Percentiles rank a stretch among this genome's conserved stretches.
Evolutionary conservation across 2,888 invertebrate species (phyloP).

Genomic region (Spodoptera littoralis): DNA sequence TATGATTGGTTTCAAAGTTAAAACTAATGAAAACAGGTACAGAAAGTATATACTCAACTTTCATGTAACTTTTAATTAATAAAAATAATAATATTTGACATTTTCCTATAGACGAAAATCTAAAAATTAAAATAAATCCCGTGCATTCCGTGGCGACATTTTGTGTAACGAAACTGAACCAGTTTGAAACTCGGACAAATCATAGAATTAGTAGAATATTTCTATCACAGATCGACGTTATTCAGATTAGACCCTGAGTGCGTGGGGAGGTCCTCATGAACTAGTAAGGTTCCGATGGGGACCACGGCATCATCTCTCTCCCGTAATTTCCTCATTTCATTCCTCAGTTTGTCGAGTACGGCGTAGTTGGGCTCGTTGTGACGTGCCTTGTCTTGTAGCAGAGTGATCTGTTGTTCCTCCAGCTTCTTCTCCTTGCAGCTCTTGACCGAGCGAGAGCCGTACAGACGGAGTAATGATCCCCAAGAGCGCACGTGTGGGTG

Average conservation of each 20-base stretch:
- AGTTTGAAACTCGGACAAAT: no score
- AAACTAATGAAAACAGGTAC: no score
- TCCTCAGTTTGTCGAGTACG: conserved; percentile 94
- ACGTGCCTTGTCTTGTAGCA: conserved; percentile 94
- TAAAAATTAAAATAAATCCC: no score
- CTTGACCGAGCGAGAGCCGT: conserved; percentile 97
- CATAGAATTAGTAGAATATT: not conserved
- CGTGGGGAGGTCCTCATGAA: conserved; percentile 90
- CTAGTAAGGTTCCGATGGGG: conserved; percentile 87
- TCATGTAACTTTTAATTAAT: no score
- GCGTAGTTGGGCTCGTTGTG: conserved; percentile 97
- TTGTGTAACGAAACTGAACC: no score
- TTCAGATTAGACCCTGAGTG: conserved; percentile 93
- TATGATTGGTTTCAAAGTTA: no score
- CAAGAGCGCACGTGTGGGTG: conserved; percentile 98
- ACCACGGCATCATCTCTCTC: conserved; percentile 90
- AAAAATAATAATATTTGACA: no score
- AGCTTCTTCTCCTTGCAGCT: conserved; percentile 97
- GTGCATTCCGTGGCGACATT: no score
- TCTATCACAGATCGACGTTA: conserved; percentile 91
- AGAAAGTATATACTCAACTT: no score
- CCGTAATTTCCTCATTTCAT: conserved; percentile 94
- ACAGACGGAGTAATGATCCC: conserved; percentile 97
- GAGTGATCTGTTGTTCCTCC: conserved; percentile 97
- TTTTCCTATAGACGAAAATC: no score